Evolutionary conservation across 2,113 vertebrate genomes (phyloP).

Genomic region (Myocastor coypus): DNA sequence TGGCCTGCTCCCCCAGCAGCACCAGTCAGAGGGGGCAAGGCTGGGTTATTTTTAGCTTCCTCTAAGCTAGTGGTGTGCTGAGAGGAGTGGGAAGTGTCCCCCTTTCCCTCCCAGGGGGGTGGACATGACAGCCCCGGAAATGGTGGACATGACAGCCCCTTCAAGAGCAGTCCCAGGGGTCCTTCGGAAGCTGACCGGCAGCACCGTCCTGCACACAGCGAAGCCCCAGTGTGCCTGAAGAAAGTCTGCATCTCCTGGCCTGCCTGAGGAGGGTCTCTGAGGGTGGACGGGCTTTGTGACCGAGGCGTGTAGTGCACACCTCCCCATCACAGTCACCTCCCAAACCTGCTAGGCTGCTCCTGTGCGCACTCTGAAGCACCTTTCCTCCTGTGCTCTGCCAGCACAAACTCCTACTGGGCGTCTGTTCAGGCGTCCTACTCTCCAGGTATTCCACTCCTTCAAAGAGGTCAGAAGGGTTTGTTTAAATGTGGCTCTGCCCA

Average conservation of each 20-base stretch:
- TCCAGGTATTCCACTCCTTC: neutral
- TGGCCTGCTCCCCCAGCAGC: neutral
- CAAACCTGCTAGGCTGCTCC: neutral
- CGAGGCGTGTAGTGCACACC: accelerated
- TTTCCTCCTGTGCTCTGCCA: neutral
- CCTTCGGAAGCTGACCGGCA: neutral
- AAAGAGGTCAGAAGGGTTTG: neutral
- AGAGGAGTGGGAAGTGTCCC: neutral
- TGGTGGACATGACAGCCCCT: neutral
- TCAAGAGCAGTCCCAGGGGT: neutral
- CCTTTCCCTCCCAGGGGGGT: too few species aligned
- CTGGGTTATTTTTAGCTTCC: conserved; percentile 26
- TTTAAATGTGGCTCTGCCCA: neutral
- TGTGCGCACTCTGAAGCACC: accelerated
- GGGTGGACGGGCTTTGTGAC: neutral
- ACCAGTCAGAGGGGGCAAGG: neutral
- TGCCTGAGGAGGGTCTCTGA: neutral
- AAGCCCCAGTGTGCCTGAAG: too few species aligned
- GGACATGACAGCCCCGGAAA: neutral
- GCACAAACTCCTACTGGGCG: neutral
- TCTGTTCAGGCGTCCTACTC: neutral
- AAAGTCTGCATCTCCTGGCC: neutral
- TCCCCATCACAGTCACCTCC: neutral
- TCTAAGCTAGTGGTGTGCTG: neutral
- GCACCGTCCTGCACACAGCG: too few species aligned